Evolutionary conservation across 2,113 vertebrate genomes (phyloP), one percentile per base, ranked within the genome.

Genomic region (Gnathonemus longibarbis): DNA sequence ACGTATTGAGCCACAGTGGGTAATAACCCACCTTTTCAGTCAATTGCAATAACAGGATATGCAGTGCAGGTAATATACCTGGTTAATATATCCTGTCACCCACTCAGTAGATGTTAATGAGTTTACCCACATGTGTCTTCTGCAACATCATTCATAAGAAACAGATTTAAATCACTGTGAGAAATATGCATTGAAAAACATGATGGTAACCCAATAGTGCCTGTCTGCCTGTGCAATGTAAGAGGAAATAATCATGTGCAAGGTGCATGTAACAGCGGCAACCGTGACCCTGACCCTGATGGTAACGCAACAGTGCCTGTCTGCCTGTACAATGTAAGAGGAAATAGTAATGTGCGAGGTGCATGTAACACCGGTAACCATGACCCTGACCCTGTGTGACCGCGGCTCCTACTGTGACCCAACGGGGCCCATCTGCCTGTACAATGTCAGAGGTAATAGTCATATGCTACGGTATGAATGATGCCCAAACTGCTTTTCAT

Each of bases 21-120:
- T 45, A 53, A 56, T 53, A 52, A 19, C 49, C 80, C 27, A 83
- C 48, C 49, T 42, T 83, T 49, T 52, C 56, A 27, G 66, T 35
- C 11, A 70, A 21, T 49, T 84, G 19, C 27, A 45, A 56, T 53
- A 86, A 27, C 7, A 46, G 89, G 21, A 77, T 89, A 88, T 62
- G 56, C 19, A 84, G 42, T 56, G 50, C 39, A n/a, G 48, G 48
- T 83, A 89, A 52, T 89, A 88, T 88, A 35, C 49, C 70, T 52
- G 45, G 62, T 45, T 89, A 89, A 89, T 42, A 21, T 21, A 42
- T 56, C 52, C 52, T 35, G 48, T 10, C 74, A 58, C 89, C 35
- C 74, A 89, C 66, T 35, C n/a, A 52, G 27, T 31, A 50, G 7
- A 31, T 62, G 66, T 49, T 89, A 50, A 89, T 89, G 62, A 89